A percentile compares a stretch with the other conserved stretches of the same genome.
Evolutionary conservation across 2,888 invertebrate species (phyloP).

Genomic region (Marasmarcha lunaedactyla): DNA sequence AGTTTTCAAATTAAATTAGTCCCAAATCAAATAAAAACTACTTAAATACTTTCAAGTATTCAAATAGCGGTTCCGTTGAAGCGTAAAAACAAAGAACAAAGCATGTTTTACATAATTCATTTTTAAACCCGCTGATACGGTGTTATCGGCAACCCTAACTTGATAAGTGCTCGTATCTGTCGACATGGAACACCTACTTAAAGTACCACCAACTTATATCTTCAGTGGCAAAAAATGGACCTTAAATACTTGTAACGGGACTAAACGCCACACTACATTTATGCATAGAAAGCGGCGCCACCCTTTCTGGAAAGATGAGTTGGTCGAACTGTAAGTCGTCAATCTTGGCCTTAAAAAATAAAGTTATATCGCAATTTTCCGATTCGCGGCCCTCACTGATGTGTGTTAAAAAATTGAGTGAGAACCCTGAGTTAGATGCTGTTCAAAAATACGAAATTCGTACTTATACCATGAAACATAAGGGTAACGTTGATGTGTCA

Average conservation of each 20-base stretch:
- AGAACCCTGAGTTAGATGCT: not conserved
- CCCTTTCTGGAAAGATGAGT: no score
- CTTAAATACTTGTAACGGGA: no score
- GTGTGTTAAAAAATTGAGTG: constrained; percentile 36
- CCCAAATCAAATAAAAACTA: no score
- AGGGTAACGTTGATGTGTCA: not conserved
- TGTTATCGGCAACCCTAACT: not conserved
- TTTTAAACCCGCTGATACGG: not conserved
- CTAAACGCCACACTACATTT: no score
- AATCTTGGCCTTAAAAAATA: constrained; percentile 58
- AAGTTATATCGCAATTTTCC: constrained; percentile 65
- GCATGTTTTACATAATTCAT: constrained; percentile 1
- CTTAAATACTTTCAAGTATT: no score
- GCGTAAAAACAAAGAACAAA: not conserved
- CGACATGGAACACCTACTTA: constrained; percentile 30
- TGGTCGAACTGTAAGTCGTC: no score
- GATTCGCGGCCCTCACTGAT: constrained; percentile 41
- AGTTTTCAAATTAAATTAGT: no score
- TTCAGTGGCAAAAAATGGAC: no score
- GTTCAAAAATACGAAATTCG: constrained; percentile 13
- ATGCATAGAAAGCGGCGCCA: no score
- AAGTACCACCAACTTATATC: no score
- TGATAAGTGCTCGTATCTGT: constrained; percentile 13
- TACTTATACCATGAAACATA: constrained; percentile 10
- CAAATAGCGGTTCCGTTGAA: not conserved